Evolutionary conservation across 1,140 invertebrate genomes (phyloP).

Genomic region (Pollicipes pollicipes): DNA sequence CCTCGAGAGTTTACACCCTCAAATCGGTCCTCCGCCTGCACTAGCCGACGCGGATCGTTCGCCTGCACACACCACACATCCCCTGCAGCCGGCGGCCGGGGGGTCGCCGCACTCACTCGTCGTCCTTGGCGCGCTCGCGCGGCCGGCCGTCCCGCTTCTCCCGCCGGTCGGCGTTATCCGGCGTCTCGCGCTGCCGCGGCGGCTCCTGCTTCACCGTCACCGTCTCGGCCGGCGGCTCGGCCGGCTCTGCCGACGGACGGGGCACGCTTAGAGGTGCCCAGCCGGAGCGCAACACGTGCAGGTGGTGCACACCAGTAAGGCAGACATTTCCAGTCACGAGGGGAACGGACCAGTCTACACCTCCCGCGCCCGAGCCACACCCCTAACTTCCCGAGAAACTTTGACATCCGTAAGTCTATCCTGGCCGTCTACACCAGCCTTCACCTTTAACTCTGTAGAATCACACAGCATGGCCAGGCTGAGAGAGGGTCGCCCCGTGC

Average conservation of each 20-base stretch:
- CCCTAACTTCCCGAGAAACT: no score
- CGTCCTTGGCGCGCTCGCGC: not conserved
- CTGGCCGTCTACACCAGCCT: no score
- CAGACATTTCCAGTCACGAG: no score
- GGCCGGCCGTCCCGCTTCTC: not conserved
- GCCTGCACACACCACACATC: not conserved
- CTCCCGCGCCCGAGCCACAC: no score
- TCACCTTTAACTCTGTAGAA: no score
- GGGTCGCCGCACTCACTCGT: not conserved
- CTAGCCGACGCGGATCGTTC: conserved; percentile 30
- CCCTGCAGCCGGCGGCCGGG: not conserved
- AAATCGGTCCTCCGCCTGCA: conserved; percentile 34
- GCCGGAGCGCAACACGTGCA: not conserved
- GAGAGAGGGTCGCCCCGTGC: no score
- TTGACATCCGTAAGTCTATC: no score
- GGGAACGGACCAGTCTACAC: no score
- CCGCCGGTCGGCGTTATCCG: not conserved
- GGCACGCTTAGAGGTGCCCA: not conserved
- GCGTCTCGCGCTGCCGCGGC: not conserved
- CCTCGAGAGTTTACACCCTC: not conserved
- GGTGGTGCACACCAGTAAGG: no score
- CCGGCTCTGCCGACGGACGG: not conserved
- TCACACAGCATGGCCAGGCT: no score
- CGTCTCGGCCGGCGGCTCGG: not conserved
- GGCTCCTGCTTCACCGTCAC: not conserved